Percentiles rank a stretch among this genome's conserved stretches.
These are phyloP conservation scores for Cremastinae sp. DNA, from an alignment of 2,888 invertebrate genomes.

Conservation along the genomic window DNA sequence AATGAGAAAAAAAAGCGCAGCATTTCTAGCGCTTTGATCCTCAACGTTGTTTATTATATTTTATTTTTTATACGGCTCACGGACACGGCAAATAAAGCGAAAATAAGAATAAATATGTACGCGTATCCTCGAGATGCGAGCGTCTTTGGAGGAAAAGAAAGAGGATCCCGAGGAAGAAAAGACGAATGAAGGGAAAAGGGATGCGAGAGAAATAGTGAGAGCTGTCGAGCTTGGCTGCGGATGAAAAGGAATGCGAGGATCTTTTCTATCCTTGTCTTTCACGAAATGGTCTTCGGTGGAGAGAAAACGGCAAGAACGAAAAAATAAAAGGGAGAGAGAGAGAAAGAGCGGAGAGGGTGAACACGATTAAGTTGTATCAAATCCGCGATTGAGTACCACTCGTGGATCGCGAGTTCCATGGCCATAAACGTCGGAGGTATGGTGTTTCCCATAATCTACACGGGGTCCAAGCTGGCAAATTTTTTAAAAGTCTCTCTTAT, in stretches of 20 bases:
- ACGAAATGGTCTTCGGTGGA: conserved; percentile 24
- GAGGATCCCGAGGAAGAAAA: conserved; percentile 36
- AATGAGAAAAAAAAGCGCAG: no score
- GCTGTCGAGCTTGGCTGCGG: conserved; percentile 31
- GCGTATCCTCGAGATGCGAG: conserved; percentile 19
- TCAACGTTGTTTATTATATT: conserved; percentile 47
- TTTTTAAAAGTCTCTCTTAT: conserved; percentile 35
- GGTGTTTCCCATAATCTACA: conserved; percentile 75
- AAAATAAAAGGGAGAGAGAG: background rate
- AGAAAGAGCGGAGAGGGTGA: conserved; percentile 5
- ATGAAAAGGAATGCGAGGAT: conserved; percentile 54
- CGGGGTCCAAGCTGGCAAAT: conserved; percentile 61
- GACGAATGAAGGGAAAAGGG: conserved; percentile 28
- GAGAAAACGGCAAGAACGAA: conserved; percentile 6
- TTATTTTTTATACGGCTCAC: conserved; percentile 14
- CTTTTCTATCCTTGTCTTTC: conserved; percentile 30
- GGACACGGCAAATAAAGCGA: conserved; percentile 26
- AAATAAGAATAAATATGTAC: conserved; percentile 23
- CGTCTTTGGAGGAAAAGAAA: conserved; percentile 33
- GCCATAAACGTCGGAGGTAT: conserved; percentile 72
- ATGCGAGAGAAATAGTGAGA: conserved; percentile 25
- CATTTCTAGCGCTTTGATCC: conserved; percentile 32
- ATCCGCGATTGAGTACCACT: conserved; percentile 74
- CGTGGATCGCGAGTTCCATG: conserved; percentile 71
- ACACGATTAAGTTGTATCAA: conserved; percentile 77